Conservation (phyloP, 1,140 invertebrate species). For the Ceratosolen fusciceps region DNA sequence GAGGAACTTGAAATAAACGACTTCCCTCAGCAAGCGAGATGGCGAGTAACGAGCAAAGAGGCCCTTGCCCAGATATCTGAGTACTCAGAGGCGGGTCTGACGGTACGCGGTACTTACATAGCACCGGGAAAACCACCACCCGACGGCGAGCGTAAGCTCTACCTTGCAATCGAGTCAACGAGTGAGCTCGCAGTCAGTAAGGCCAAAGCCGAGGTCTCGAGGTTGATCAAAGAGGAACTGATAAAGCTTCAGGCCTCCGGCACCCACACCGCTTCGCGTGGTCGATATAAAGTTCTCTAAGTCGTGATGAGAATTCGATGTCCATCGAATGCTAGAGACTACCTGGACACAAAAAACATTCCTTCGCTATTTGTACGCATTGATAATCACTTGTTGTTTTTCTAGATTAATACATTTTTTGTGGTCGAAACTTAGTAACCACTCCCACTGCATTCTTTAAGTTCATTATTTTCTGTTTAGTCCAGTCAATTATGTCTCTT, state of each 20-base stretch:
- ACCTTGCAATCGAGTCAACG: slow-evolving; percentile 98
- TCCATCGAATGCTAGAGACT: no score
- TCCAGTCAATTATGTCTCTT: no score
- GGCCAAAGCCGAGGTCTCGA: slow-evolving; percentile 97
- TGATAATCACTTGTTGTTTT: background rate
- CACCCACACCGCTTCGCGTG: slow-evolving; percentile 90
- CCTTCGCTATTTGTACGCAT: background rate
- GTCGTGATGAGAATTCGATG: slow-evolving; percentile 24
- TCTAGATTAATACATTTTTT: background rate
- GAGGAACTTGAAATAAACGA: slow-evolving; percentile 99
- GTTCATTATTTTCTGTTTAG: no score
- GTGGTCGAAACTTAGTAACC: no score
- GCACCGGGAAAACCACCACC: slow-evolving; percentile 89
- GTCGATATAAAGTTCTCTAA: slow-evolving; percentile 95
- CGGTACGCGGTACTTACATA: slow-evolving; percentile 97
- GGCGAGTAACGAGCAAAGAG: slow-evolving; percentile 99
- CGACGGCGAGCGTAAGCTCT: slow-evolving; percentile 96
- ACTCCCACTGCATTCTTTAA: no score
- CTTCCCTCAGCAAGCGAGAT: slow-evolving; percentile 98
- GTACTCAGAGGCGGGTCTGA: slow-evolving; percentile 98
- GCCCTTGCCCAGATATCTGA: slow-evolving; percentile 98
- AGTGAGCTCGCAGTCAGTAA: slow-evolving; percentile 97
- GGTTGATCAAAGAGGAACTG: slow-evolving; percentile 97
- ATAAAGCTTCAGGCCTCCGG: slow-evolving; percentile 91
- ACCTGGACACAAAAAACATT: no score